Base-by-base conservation (phyloP, 2,888 invertebrate genomes). In the Xylophagus ater region DNA sequence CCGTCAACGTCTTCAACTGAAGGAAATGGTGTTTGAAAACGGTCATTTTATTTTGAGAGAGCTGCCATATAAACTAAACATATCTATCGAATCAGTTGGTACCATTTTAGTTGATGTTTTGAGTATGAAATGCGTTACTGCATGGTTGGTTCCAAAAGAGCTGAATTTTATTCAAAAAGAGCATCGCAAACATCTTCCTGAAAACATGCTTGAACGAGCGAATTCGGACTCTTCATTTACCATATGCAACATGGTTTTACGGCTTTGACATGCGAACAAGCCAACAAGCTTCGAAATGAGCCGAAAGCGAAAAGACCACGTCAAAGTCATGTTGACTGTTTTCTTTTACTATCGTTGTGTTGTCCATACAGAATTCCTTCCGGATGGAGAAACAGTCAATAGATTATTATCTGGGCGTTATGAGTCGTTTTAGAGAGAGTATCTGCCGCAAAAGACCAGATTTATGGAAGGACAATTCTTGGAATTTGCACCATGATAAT, bases 141-240 rank as follows among this genome's bases (percentile, higher is more conserved):
- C 49, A 28, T 44, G 46, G 41, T 44, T 50, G 9, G 50, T 51
- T 4, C 49, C 46, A 37, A 47, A 47, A 44, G 44, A 46, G 18
- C 43, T 32, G 33, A 38, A 24, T 38, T 32, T 38, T 26, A 7
- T 26, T n/a, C 26, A 31, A 38, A 44, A 30, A n/a, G n/a, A n/a
- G n/a, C n/a, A n/a, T 25, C 41, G 39, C 13, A 19, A 17, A 17
- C 13, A 40, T 4, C 23, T 40, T 10, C 40, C 37, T 19, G n/a
- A 37, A 25, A 35, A 42, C 28, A 37, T 42, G 37, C 24, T 40
- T 20, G 28, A 20, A 25, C 14, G 17, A 18, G 18, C 24, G 4
- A 20, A 34, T 21, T 33, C 19, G 1, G 45, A 48, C 39, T 31
- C 45, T 31, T 38, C 34, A 34, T 43, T 45, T 14, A 40, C 41